Evolutionary conservation across 2,888 invertebrate genomes (phyloP).

Genomic region (Rotaria magnacalcarata): DNA sequence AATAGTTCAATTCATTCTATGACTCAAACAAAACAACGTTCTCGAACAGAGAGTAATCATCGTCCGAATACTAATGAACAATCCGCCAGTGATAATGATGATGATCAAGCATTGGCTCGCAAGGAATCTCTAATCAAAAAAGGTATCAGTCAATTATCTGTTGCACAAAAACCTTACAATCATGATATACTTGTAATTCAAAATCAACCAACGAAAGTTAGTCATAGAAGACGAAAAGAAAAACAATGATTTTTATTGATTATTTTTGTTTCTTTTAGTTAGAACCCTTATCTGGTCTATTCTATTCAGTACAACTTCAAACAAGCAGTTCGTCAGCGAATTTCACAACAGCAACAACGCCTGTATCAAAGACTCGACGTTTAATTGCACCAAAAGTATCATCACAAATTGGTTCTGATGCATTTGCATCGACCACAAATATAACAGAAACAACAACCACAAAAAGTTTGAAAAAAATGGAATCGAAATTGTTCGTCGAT

Average conservation of each 20-base stretch:
- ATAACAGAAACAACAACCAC: not conserved
- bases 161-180: not conserved
- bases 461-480: not conserved
- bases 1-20: not conserved
- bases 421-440: not conserved
- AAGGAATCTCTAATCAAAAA: not conserved
- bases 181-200: constrained; percentile 30
- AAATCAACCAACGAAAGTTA: not conserved
- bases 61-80: not conserved
- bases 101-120: no score
- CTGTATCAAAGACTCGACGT: not conserved
- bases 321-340: no score
- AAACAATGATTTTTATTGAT: no score
- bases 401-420: not conserved
- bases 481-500: constrained; percentile 5
- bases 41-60: not conserved
- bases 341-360: not conserved
- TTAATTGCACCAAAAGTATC: not conserved
- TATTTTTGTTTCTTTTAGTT: not conserved
- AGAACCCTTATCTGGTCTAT: constrained; percentile 7
- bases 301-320: not conserved
- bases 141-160: not conserved
- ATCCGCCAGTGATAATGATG: not conserved
- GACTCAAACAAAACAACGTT: not conserved
- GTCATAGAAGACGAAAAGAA: not conserved